Evolutionary conservation across 1,140 invertebrate genomes (phyloP).

Genomic region (Adoxophyes honmai): DNA sequence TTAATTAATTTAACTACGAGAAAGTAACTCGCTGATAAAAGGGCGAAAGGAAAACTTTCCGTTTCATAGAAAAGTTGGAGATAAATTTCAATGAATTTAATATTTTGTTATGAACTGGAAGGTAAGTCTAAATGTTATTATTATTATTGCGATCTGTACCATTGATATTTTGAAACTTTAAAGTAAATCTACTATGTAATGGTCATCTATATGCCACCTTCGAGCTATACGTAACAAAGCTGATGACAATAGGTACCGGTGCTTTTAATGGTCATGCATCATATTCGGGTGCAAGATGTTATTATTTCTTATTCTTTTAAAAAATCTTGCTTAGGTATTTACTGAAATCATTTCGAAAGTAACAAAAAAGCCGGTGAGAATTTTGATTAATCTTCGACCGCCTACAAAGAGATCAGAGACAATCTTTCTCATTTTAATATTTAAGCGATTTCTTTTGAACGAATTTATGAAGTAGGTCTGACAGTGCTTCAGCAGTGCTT

Average conservation of each 20-base stretch:
- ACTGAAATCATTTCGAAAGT: not conserved
- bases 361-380: not conserved
- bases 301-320: no score
- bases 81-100: not conserved
- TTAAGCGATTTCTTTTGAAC: not conserved
- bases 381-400: not conserved
- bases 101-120: not conserved
- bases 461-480: not conserved
- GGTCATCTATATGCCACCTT: no score
- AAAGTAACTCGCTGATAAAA: conserved; percentile 6
- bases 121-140: no score
- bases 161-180: no score
- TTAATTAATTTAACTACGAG: conserved; percentile 8
- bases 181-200: no score
- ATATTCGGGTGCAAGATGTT: no score
- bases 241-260: no score
- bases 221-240: no score
- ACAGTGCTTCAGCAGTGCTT: not conserved
- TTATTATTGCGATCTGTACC: no score
- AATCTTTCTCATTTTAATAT: conserved; percentile 10
- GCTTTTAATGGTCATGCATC: no score
- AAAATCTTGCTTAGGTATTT: no score
- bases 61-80: not conserved
- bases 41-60: not conserved
- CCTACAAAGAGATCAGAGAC: conserved; percentile 10